Evolutionary conservation across 2,888 invertebrate species (phyloP), one percentile per base, ranked within the genome.

Genomic region (Tachina grossa): DNA sequence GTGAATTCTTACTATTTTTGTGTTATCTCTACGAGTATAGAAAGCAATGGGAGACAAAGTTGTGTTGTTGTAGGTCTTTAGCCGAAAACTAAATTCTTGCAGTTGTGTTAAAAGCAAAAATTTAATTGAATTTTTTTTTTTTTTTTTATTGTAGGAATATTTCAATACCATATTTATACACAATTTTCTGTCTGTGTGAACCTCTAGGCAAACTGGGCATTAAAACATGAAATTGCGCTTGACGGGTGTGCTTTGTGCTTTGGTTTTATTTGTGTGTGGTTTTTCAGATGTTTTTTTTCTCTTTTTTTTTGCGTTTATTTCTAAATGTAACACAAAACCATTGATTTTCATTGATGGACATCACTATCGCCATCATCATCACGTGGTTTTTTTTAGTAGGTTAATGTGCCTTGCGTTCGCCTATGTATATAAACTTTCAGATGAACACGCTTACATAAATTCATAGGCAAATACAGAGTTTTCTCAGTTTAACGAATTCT

Each of bases 261-360:
- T 57, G 71, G 76, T 71, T 71, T 69, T 65, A 63, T 83, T 51
- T 83, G 14, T 77, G 43, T 2, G 65, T 65, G 59, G 65, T 69
- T 31, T 53, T 57, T 16, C 2, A 3, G 1, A 6, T 39, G 61
- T 45, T 16, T 45, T 63, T 63, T 63, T 45, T 6, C 6, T 0
- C 1, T 0, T 1, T 31, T 31, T 31, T 31, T 31, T 31, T 31
- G 31, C 31, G 6, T 31, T 31, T 31, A 31, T 31, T 31, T 55
- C 39, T 9, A 43, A 39, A 53, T 61, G 53, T 68, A 61, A 43
- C 2, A 39, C 51, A 65, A 83, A 83, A 83, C 76, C 83, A 83
- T 72, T 71, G 83, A 77, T 71, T 71, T 71, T 55, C 76, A 76
- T 59, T 83, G 83, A 83, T 59, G 59, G 51, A 83, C 77, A 82